Conservation (phyloP, 1,140 invertebrate genomes). For the Drosophila subobscura region DNA sequence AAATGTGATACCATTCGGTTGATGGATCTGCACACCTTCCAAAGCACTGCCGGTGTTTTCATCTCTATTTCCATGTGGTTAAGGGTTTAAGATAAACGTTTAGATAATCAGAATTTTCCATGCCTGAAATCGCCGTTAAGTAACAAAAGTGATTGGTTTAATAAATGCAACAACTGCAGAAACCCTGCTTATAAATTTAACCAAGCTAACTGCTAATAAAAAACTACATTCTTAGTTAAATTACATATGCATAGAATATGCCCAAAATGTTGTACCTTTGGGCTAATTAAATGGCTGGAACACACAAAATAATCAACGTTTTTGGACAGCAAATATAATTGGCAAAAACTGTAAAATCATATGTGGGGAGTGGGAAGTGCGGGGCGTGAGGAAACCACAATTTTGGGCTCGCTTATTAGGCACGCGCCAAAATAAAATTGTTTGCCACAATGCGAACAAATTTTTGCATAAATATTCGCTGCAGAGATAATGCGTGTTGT, state of each 20-base stretch:
- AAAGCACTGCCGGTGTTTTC: no score
- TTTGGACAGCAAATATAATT: conserved; percentile 42
- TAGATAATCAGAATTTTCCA: conserved; percentile 11
- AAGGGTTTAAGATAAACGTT: not conserved
- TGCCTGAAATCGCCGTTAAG: not conserved
- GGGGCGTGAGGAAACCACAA: conserved; percentile 13
- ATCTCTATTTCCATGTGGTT: no score
- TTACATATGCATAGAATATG: not conserved
- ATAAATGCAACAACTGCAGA: conserved; percentile 3
- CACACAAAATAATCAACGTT: conserved; percentile 38
- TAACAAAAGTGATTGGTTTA: conserved; percentile 7
- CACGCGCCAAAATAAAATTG: conserved; percentile 49
- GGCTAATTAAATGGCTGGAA: conserved; percentile 43
- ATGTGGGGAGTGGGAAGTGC: conserved; percentile 18
- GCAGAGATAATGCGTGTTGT: conserved; percentile 1
- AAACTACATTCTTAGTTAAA: not conserved
- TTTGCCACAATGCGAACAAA: conserved; percentile 40
- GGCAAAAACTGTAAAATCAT: conserved; percentile 40
- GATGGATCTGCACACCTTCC: no score
- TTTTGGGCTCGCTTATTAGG: conserved; percentile 57
- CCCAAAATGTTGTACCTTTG: conserved; percentile 18
- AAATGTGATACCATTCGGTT: no score
- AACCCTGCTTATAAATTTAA: no score
- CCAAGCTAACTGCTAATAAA: no score
- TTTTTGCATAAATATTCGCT: conserved; percentile 17